Conservation (phyloP, 2,797 vertebrate genomes). For the Macroramphosus scolopax region DNA sequence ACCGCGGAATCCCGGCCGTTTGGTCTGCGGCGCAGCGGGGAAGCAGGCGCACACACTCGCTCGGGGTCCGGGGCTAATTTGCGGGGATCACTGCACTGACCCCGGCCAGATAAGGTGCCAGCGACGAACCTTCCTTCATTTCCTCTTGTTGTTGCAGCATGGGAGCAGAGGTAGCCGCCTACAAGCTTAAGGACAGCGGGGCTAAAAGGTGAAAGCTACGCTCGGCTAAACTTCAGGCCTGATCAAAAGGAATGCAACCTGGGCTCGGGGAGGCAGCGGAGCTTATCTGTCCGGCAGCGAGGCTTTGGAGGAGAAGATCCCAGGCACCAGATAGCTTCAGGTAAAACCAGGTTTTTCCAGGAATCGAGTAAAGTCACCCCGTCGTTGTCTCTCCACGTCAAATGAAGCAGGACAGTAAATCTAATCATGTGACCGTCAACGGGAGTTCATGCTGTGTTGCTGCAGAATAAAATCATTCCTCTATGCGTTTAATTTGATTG, state of each 20-base stretch:
- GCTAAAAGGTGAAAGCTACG: conserved; percentile 77
- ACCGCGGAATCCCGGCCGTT: conserved; percentile 46
- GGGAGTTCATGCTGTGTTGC: neutral
- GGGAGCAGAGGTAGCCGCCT: conserved; percentile 58
- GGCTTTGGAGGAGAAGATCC: conserved; percentile 63
- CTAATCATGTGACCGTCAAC: no score
- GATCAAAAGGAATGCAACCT: conserved; percentile 77
- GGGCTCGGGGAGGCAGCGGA: conserved; percentile 56
- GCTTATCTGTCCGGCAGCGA: conserved; percentile 58
- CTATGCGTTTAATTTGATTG: no score
- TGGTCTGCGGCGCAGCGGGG: conserved; percentile 35
- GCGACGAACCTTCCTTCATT: conserved; percentile 79
- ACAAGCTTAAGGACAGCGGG: conserved; percentile 66
- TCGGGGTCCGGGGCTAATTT: conserved; percentile 68
- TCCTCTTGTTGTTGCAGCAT: conserved; percentile 76
- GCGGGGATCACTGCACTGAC: conserved; percentile 70
- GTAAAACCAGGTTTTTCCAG: conserved; percentile 50
- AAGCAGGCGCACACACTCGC: conserved; percentile 30
- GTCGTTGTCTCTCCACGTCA: conserved; percentile 37
- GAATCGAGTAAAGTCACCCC: conserved; percentile 28
- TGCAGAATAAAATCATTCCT: no score
- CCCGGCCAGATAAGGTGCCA: conserved; percentile 73
- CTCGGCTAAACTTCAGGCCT: conserved; percentile 71
- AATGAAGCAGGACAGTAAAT: neutral
- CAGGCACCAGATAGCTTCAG: conserved; percentile 57